Evolutionary conservation across 2,888 invertebrate species (phyloP).

Genomic region (Argyresthia goedartella): DNA sequence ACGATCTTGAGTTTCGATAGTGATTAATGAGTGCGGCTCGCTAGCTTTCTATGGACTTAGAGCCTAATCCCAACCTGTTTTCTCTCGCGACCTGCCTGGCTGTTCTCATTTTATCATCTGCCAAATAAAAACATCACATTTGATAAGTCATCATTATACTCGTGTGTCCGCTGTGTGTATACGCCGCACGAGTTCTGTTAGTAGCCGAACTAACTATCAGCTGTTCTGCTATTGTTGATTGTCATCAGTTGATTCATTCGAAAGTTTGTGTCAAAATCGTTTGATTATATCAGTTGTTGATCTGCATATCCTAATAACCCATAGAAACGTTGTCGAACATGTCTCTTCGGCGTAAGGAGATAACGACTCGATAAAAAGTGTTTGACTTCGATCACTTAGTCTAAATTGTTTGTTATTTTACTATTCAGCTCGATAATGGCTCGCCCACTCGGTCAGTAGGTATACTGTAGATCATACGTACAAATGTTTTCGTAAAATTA

Average conservation of each 20-base stretch:
- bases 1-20: background rate
- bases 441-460: constrained; percentile 4
- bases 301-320: too few species aligned
- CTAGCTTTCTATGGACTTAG: constrained; percentile 20
- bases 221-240: background rate
- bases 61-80: constrained; percentile 35
- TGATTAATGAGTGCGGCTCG: background rate
- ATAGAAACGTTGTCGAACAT: too few species aligned
- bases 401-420: background rate
- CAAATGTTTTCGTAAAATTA: too few species aligned
- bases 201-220: too few species aligned
- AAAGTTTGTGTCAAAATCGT: background rate
- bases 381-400: background rate
- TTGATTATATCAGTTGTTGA: too few species aligned
- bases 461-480: too few species aligned
- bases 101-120: constrained; percentile 41
- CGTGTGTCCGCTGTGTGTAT: too few species aligned
- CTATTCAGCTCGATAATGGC: constrained; percentile 6
- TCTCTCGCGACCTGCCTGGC: constrained; percentile 25
- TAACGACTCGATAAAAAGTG: background rate
- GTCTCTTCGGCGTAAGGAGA: background rate
- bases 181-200: too few species aligned
- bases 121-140: constrained; percentile 41
- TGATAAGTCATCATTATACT: constrained; percentile 37
- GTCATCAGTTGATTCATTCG: background rate